Base-by-base conservation (phyloP, 2,888 invertebrate species). In the Empis stercorea region DNA sequence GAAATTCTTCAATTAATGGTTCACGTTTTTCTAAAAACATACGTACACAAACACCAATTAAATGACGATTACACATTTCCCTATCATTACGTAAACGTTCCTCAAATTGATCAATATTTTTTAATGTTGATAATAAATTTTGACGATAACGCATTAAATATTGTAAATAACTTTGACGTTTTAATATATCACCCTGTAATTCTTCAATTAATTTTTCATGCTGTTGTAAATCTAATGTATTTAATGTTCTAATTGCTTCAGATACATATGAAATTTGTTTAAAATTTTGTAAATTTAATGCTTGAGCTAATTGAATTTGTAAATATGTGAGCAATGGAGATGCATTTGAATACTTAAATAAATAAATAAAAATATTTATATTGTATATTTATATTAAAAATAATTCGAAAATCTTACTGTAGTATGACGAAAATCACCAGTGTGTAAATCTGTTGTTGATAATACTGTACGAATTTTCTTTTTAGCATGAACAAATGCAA, bases 381-480 rank as follows among this genome's bases (percentile, higher is more conserved):
- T n/a, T 14, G 20, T n/a, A 36, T n/a, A 15, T 10, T 2, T 39
- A 4, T 15, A 4, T n/a, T 37, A 39, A 39, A 6, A 14, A 10
- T 20, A 15, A 40, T 10, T 15, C 9, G 48, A 55, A 30, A 27
- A 16, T 20, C 59, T 70, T 57, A 77, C 74, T 45, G 73, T 76
- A 1, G 77, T 75, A 48, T 77, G 68, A 3, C 68, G 70, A 51
- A 77, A 75, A 57, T 79, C 78, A 1, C 79, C 75, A 59, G 81
- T 80, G 57, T 85, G 82, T 49, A 84, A 70, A 60, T 93, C 91
- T 0, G 89, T 87, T 56, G 85, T 87, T 53, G 94, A 89, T 30
- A 97, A 74, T 46, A 96, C 95, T 56, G 88, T 76, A 17, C 96
- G 78, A 50, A 97, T 72, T 62, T 95, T 95, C 54, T 88, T 81